Conservation (phyloP, 2,113 vertebrate genomes). For the Hippocampus mohnikei region DNA sequence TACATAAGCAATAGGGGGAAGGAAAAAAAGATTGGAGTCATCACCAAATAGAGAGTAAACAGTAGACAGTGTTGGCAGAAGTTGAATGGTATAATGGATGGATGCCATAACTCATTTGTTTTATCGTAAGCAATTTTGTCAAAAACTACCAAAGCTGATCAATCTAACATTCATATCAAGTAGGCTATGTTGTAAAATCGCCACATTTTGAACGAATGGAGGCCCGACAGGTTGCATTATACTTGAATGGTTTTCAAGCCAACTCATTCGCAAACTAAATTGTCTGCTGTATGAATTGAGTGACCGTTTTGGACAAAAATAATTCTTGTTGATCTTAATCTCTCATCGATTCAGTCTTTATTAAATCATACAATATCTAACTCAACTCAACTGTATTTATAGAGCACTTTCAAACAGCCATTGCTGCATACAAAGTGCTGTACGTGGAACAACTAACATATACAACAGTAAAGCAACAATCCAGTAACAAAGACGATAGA, state of each 20-base stretch:
- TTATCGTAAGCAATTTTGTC: background rate
- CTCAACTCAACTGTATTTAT: too few species aligned
- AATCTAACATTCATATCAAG: background rate
- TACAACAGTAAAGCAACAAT: too few species aligned
- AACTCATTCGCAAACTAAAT: background rate
- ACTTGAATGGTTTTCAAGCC: background rate
- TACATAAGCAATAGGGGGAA: conserved; percentile 53
- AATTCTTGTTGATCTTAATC: background rate
- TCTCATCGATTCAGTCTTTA: background rate
- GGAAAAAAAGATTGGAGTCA: too few species aligned
- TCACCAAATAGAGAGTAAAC: background rate
- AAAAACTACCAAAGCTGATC: background rate
- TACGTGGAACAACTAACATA: too few species aligned
- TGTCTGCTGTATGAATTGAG: background rate
- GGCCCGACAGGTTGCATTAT: background rate
- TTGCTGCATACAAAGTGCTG: too few species aligned
- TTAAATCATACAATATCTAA: background rate
- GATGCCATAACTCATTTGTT: background rate
- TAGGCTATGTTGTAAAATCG: background rate
- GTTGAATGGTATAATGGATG: conserved; percentile 1
- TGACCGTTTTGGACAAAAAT: background rate
- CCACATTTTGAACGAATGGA: background rate
- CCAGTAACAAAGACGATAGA: too few species aligned
- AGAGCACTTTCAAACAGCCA: too few species aligned
- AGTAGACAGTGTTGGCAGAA: background rate